phyloP scores from a whole-genome alignment of 2,888 invertebrate genomes.

The Phengaris alcon region DNA sequence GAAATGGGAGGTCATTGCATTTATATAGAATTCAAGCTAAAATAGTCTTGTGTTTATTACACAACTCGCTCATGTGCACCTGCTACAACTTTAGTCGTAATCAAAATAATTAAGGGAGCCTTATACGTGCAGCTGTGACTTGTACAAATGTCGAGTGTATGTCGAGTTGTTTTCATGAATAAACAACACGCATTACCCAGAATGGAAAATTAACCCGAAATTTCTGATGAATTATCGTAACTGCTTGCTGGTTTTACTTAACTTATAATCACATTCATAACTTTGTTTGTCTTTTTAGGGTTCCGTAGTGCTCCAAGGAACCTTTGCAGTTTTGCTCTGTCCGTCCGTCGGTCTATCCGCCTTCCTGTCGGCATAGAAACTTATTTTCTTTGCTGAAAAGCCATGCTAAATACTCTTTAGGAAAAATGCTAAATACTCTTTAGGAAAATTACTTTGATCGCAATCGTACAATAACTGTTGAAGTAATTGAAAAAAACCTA shows the following conservation, averaged over 20 bases:
- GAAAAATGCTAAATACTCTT: too few species aligned
- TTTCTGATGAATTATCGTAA: neutral
- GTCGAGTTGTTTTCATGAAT: slow-evolving; percentile 1
- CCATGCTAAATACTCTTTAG: too few species aligned
- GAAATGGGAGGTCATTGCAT: neutral
- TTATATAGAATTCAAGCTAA: neutral
- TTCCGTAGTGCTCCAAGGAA: too few species aligned
- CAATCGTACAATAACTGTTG: too few species aligned
- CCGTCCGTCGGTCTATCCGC: too few species aligned
- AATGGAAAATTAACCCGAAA: neutral
- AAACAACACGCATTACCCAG: neutral
- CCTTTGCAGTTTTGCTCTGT: too few species aligned
- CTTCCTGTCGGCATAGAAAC: too few species aligned
- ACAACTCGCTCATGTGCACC: slow-evolving; percentile 1
- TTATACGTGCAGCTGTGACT: neutral
- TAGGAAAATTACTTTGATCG: too few species aligned
- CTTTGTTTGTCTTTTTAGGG: neutral
- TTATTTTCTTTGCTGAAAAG: too few species aligned
- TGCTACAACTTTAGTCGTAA: slow-evolving; percentile 6
- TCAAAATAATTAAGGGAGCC: slow-evolving; percentile 13
- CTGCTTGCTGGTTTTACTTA: neutral
- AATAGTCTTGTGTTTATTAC: neutral
- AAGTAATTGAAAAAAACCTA: too few species aligned
- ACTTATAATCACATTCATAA: neutral
- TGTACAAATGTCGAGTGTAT: neutral